A percentile compares a stretch with the other conserved stretches of the same genome.
Evolutionary conservation across 2,888 invertebrate species (phyloP).

Genomic region (Mechanitis mazaeus): DNA sequence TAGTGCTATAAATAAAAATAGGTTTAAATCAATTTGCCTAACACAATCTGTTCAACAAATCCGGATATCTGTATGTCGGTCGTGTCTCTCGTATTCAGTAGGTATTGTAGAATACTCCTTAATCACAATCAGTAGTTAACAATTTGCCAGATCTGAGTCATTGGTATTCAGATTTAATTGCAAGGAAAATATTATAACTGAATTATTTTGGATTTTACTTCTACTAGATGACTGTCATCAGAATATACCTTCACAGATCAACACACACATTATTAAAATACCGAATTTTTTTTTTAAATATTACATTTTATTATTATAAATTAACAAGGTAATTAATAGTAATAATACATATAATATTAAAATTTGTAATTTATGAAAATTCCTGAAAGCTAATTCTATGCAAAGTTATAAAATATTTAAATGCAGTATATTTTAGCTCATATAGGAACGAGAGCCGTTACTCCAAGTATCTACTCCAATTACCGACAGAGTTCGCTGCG

Average conservation of each 20-base stretch:
- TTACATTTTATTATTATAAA: no score
- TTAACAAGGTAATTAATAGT: no score
- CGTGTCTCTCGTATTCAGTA: neutral
- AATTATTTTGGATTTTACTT: neutral
- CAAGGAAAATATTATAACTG: neutral
- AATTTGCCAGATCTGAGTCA: slow-evolving; percentile 4
- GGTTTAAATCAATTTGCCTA: neutral
- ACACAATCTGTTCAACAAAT: neutral
- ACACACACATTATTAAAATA: no score
- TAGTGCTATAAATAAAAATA: neutral
- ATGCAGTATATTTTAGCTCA: neutral
- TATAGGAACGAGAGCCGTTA: slow-evolving; percentile 36
- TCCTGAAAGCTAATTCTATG: no score
- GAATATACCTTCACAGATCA: no score
- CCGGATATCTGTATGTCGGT: neutral
- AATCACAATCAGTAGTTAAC: slow-evolving; percentile 1
- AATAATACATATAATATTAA: no score
- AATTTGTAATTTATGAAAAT: no score
- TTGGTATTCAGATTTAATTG: neutral
- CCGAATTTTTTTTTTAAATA: no score
- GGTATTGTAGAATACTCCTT: neutral
- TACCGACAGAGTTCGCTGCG: slow-evolving; percentile 48
- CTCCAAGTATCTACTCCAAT: slow-evolving; percentile 45
- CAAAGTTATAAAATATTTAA: no score
- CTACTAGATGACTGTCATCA: neutral